Conservation (phyloP, 1,140 invertebrate species). For the Anadara kagoshimensis region DNA sequence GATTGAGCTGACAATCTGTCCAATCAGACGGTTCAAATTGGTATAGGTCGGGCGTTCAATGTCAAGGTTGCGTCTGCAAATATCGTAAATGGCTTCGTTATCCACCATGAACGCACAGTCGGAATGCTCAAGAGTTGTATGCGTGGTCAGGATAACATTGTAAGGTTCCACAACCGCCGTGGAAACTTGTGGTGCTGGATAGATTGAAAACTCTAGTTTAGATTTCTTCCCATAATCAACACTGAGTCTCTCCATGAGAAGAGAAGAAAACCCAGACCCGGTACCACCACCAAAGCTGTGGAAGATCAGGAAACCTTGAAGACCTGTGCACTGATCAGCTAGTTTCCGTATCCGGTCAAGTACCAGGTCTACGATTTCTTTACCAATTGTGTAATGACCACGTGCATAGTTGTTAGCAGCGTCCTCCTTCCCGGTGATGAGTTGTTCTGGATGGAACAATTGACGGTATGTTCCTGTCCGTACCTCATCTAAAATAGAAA, state of each 20-base stretch:
- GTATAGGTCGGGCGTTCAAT: slow-evolving; percentile 78
- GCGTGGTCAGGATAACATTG: slow-evolving; percentile 80
- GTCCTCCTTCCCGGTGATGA: slow-evolving; percentile 2
- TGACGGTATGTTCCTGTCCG: background rate
- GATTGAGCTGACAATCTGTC: slow-evolving; percentile 79
- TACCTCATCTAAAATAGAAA: slow-evolving; percentile 73
- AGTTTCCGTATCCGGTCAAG: background rate
- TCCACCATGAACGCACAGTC: slow-evolving; percentile 73
- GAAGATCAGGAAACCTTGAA: slow-evolving; percentile 92
- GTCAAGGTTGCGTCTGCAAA: slow-evolving; percentile 88
- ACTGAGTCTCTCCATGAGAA: slow-evolving; percentile 90
- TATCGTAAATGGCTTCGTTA: slow-evolving; percentile 92
- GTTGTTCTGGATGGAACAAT: slow-evolving; percentile 5
- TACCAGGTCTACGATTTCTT: slow-evolving; percentile 3
- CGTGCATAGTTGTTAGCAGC: background rate
- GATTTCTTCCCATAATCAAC: slow-evolving; percentile 84
- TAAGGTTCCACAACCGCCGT: slow-evolving; percentile 79
- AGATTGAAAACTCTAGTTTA: slow-evolving; percentile 55
- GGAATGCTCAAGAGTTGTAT: slow-evolving; percentile 67
- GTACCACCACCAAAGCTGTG: slow-evolving; percentile 79
- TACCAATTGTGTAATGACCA: slow-evolving; percentile 3
- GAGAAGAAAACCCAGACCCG: slow-evolving; percentile 89
- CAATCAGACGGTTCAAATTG: slow-evolving; percentile 63
- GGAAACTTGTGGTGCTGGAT: slow-evolving; percentile 83
- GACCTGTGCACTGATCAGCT: slow-evolving; percentile 87